Percentiles rank a stretch among this genome's conserved stretches.
These are phyloP conservation scores for Latrodectus hesperus DNA, from an alignment of 2,888 invertebrate genomes.

Conservation along the genomic window DNA sequence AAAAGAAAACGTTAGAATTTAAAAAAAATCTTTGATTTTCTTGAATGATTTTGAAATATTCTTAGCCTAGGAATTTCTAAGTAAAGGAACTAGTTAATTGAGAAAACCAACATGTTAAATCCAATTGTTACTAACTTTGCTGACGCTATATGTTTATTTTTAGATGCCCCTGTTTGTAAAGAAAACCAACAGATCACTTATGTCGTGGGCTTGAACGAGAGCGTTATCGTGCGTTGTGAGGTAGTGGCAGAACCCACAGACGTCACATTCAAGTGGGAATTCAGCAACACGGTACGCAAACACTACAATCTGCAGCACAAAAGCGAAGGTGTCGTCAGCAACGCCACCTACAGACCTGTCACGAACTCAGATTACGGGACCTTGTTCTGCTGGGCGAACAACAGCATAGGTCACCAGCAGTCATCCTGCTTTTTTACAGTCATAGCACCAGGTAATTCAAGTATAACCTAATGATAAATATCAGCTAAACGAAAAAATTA, in stretches of 20 bases:
- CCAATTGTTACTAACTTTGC: too few relatives aligned
- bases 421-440: conserved; percentile 65
- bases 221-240: conserved; percentile 57
- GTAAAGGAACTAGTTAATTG: too few relatives aligned
- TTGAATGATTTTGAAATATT: too few relatives aligned
- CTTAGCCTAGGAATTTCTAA: too few relatives aligned
- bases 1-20: too few relatives aligned
- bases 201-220: conserved; percentile 51
- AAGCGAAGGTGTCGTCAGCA: conserved; percentile 54
- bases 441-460: conserved; percentile 54
- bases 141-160: too few relatives aligned
- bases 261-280: conserved; percentile 66
- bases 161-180: conserved; percentile 62
- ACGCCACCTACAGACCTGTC: conserved; percentile 54
- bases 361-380: conserved; percentile 56
- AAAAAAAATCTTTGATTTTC: too few relatives aligned
- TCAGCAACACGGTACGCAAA: conserved; percentile 65
- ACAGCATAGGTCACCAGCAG: conserved; percentile 63
- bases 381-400: conserved; percentile 65
- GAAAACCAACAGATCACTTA: conserved; percentile 64
- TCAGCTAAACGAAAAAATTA: too few relatives aligned
- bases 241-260: conserved; percentile 59
- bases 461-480: too few relatives aligned
- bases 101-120: too few relatives aligned
- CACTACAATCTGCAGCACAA: conserved; percentile 61